Percentiles rank a stretch among this genome's conserved stretches.
Conservation (phyloP, 64 coral and sea anemone species). For the Dendrophyllia cribrosa region DNA sequence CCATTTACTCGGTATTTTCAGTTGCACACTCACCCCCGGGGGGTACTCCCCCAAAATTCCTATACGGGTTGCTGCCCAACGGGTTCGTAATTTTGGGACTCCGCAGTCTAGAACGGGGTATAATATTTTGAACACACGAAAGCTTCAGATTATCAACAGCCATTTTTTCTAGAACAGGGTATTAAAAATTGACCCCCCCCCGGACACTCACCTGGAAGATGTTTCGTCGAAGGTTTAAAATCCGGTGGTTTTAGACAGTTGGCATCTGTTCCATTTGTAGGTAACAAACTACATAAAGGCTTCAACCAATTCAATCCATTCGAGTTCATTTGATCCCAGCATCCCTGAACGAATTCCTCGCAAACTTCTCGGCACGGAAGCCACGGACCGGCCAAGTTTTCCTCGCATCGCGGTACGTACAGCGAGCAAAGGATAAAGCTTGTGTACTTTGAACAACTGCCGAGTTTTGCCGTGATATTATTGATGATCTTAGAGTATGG, state of each 20-base stretch:
- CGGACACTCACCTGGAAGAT: not conserved
- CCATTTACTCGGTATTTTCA: too few species aligned
- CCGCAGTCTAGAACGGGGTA: too few species aligned
- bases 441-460: conserved; percentile 58
- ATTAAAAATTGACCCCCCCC: too few species aligned
- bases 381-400: conserved; percentile 2
- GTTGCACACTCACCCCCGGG: too few species aligned
- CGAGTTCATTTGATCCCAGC: conserved; percentile 20
- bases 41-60: too few species aligned
- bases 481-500: not conserved
- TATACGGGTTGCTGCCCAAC: too few species aligned
- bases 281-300: conserved; percentile 50
- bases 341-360: conserved; percentile 30
- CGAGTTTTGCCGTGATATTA: not conserved
- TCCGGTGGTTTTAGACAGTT: conserved; percentile 44
- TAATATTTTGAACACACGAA: too few species aligned
- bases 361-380: conserved; percentile 67
- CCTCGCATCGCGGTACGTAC: conserved; percentile 48
- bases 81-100: too few species aligned
- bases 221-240: conserved; percentile 21
- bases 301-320: conserved; percentile 62
- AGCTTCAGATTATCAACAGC: too few species aligned
- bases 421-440: conserved; percentile 55
- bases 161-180: too few species aligned
- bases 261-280: not conserved